Conservation (phyloP, 1,140 invertebrate species). For the Triops longicaudatus region DNA sequence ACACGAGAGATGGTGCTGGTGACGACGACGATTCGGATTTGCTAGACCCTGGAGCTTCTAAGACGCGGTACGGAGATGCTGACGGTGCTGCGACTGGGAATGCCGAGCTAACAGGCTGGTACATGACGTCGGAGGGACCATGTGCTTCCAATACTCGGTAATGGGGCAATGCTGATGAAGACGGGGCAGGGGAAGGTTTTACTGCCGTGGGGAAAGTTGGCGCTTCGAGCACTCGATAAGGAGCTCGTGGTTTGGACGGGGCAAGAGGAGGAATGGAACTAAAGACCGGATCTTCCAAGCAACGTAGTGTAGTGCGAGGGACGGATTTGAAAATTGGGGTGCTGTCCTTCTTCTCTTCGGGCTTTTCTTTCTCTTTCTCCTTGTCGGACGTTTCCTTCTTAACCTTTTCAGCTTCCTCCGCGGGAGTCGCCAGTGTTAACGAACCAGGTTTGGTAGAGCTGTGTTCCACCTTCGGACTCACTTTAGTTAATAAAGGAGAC, state of each 20-base stretch:
- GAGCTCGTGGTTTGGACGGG: conserved; percentile 21
- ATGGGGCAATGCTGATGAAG: conserved; percentile 20
- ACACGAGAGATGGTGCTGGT: conserved; percentile 30
- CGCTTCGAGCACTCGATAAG: conserved; percentile 33
- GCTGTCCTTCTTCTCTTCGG: background rate
- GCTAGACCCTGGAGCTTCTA: conserved; percentile 41
- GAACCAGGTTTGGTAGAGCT: background rate
- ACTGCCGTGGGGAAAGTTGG: background rate
- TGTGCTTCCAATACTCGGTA: conserved; percentile 26
- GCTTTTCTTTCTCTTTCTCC: background rate
- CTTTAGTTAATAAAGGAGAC: background rate
- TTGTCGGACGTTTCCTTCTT: background rate
- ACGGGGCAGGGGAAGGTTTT: conserved; percentile 16
- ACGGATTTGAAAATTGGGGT: conserved; percentile 36
- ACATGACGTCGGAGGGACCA: conserved; percentile 30
- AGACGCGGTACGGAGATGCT: conserved; percentile 36
- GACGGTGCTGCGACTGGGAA: background rate
- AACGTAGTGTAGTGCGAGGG: conserved; percentile 45
- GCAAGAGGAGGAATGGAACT: conserved; percentile 33
- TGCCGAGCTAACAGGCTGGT: conserved; percentile 27
- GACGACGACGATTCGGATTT: conserved; percentile 35
- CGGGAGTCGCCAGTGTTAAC: background rate
- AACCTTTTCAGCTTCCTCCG: background rate
- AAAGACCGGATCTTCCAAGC: conserved; percentile 48
- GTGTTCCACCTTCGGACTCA: background rate